These are phyloP conservation scores for Chondrosia reniformis DNA, from an alignment of 37 sponge, comb jelly and placozoan species.

Conservation along the genomic window DNA sequence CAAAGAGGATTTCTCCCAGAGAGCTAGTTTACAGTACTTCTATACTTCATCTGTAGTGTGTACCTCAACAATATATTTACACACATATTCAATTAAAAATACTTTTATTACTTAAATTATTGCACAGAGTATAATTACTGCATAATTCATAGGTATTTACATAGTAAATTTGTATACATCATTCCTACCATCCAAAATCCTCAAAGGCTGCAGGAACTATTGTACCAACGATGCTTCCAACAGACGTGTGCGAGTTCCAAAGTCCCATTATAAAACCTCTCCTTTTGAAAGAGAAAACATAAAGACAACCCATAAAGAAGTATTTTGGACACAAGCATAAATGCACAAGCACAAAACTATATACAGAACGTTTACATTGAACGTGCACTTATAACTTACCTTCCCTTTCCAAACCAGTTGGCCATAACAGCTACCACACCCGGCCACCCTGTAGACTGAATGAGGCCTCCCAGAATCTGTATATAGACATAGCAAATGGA, in stretches of 20 bases:
- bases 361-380: not conserved
- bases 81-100: conserved; percentile 15
- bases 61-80: no score
- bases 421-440: conserved; percentile 65
- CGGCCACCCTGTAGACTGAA: conserved; percentile 74
- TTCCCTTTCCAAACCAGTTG: conserved; percentile 72
- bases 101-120: not conserved
- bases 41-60: no score
- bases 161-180: not conserved
- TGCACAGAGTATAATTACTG: not conserved
- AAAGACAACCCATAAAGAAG: not conserved
- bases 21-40: no score
- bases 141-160: not conserved
- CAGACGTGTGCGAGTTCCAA: conserved; percentile 34
- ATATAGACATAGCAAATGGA: not conserved
- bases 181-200: conserved; percentile 26
- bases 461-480: conserved; percentile 1
- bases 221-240: conserved; percentile 55
- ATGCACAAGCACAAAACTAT: not conserved
- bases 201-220: conserved; percentile 35
- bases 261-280: conserved; percentile 48
- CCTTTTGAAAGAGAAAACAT: not conserved
- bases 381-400: conserved; percentile 22
- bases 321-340: not conserved
- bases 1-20: no score